Base-by-base conservation (phyloP, 2,888 invertebrate genomes). In the Xanthorhoe spadicearia region DNA sequence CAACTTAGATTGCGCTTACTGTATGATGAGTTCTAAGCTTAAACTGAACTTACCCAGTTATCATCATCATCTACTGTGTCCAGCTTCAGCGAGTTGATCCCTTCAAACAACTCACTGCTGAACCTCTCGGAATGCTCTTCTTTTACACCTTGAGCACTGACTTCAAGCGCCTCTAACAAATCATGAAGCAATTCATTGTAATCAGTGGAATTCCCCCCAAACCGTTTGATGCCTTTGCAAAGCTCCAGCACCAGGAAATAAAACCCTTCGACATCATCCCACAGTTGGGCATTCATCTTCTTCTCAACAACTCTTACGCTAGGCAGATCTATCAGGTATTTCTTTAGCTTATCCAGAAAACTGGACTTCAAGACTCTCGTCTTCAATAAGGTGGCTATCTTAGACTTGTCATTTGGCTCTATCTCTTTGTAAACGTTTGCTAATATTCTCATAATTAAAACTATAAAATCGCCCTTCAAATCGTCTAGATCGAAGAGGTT, bases 381-480 rank as follows among this genome's bases (percentile, higher is more conserved):
- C 72, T 80, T 82, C 32, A 93, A 72, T 53, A 88, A 76, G n/a
- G 71, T 79, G 1, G 77, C 72, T 57, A 91, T 85, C 80, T 86
- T 87, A 3, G 87, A 83, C 59, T 82, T 90, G 65, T 89, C 89
- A 46, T 78, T 79, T 17, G 76, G 76, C 61, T 87, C 82, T 59
- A 91, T 71, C 1, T 83, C 83, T 66, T 80, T 84, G 74, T 86
- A 93, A 15, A 94, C 75, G 61, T 85, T 87, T 5, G 85, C 82
- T 58, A 94, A 72, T 74, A 94, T 83, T 82, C 83, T 89, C 0
- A 93, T 83, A 18, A 94, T 87, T 64, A 94, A 77, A 60, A 94
- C 89, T 67, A 94, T 85, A 72, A 86, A 89, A 74, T 94, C 94
- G 35, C 88, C 88, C 78, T 89, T 90, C 7, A 94, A 72, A 61